These are phyloP conservation scores for Rissa tridactyla DNA, from an alignment of 2,113 vertebrate genomes.

Conservation along the genomic window DNA sequence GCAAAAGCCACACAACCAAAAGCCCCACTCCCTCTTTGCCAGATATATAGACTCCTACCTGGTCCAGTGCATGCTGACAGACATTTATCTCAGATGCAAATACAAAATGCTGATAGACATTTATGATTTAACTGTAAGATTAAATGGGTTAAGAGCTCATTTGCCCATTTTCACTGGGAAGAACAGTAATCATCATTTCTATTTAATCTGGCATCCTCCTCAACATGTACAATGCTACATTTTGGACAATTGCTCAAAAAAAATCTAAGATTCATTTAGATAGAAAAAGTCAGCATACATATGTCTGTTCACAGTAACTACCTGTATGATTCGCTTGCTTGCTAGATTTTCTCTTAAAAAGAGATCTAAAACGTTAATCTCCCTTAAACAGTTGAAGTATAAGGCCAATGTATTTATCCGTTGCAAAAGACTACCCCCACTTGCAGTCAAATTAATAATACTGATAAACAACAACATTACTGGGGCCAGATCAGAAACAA, in stretches of 20 bases:
- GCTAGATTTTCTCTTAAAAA: neutral
- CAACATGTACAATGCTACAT: neutral
- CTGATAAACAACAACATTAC: neutral
- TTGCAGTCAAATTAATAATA: neutral
- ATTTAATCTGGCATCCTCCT: neutral
- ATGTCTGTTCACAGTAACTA: neutral
- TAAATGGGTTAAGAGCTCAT: neutral
- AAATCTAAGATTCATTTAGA: neutral
- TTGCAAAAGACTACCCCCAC: neutral
- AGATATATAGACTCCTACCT: neutral
- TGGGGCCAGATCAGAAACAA: neutral
- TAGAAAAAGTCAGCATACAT: neutral
- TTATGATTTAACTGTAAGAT: neutral
- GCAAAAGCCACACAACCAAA: neutral
- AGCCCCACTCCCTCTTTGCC: neutral
- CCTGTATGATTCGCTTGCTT: neutral
- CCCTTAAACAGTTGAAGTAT: neutral
- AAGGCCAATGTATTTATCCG: neutral
- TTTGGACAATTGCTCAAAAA: neutral
- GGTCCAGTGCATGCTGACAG: neutral
- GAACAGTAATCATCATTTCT: neutral
- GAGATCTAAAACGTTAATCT: neutral
- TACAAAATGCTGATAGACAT: neutral
- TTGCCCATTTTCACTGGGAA: neutral
- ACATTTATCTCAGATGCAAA: neutral